Base-by-base conservation (phyloP, 2,888 invertebrate species). In the Rhaphigaster nebulosa region DNA sequence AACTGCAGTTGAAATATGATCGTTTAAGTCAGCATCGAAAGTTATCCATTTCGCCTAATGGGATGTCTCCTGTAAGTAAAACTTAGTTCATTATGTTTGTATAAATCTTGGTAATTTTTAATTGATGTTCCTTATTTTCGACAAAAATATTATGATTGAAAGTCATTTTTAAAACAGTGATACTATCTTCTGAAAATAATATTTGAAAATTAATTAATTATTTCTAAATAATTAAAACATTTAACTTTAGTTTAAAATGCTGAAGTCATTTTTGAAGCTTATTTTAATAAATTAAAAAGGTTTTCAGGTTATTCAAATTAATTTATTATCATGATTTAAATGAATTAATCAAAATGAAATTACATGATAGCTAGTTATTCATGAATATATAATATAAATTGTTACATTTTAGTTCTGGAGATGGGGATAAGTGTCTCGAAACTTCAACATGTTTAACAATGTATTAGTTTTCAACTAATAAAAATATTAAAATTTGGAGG, bases 51-150 rank as follows among this genome's bases (percentile, higher is more conserved):
- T 41, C 80, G 1, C 80, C 80, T 80, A 41, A 84, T 45, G 45
- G 45, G n/a, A 45, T 45, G 41, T 45, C 84, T 84, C 84, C 26
- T 84, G 84, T 84, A 45, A 84, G 84, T 84, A 84, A 84, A 80
- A 41, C 12, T 80, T 45, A 84, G 10, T 45, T 45, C 45, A 45
- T 84, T 70, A 34, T 70, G 5, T 84, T 41, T 84, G 12, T 13
- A 0, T 45, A 29, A 26, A n/a, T 26, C 4, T 60, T 60, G 26
- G 5, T 26, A 29, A 29, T 65, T 65, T 65, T 0, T 29, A 15
- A 84, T 84, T 26, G 0, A 84, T 45, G 26, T 84, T 23, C 10
- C 45, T 84, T 80, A 80, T 29, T 80, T 41, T 38, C 20, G 38
- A 18, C 18, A 76, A 38, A 29, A 70, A 29, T 70, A 70, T 15